phyloP scores from a whole-genome alignment of 2,113 vertebrate species.

The Chaetorhynchus papuensis region DNA sequence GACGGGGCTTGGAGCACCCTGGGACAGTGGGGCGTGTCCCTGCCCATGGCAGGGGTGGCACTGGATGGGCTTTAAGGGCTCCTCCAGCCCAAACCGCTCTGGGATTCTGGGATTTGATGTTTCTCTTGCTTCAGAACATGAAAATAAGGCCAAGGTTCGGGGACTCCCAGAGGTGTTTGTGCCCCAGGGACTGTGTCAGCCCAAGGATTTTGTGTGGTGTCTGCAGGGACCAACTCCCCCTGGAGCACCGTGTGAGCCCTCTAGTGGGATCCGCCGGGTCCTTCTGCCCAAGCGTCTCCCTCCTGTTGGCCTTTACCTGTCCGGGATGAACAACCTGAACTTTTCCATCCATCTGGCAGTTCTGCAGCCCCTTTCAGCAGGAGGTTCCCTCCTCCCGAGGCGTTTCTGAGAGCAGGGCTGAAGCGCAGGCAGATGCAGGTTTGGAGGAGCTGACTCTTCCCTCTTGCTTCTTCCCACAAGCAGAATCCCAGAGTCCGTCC shows the following conservation, averaged over 20 bases:
- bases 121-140: neutral
- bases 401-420: neutral
- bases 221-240: neutral
- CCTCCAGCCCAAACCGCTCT: neutral
- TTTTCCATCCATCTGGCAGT: neutral
- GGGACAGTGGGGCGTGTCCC: neutral
- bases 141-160: neutral
- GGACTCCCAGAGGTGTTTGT: neutral
- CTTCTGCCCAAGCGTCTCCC: neutral
- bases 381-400: neutral
- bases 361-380: neutral
- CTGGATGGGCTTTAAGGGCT: neutral
- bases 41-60: neutral
- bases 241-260: constrained; percentile 20
- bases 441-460: neutral
- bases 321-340: neutral
- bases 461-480: neutral
- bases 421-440: neutral
- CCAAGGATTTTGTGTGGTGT: neutral
- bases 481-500: neutral
- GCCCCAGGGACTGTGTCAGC: neutral
- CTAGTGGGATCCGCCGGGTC: neutral
- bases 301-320: neutral
- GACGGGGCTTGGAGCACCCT: accelerated
- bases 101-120: neutral